Base-by-base conservation (phyloP, 2,888 invertebrate genomes). In the Cheilosia pagana region DNA sequence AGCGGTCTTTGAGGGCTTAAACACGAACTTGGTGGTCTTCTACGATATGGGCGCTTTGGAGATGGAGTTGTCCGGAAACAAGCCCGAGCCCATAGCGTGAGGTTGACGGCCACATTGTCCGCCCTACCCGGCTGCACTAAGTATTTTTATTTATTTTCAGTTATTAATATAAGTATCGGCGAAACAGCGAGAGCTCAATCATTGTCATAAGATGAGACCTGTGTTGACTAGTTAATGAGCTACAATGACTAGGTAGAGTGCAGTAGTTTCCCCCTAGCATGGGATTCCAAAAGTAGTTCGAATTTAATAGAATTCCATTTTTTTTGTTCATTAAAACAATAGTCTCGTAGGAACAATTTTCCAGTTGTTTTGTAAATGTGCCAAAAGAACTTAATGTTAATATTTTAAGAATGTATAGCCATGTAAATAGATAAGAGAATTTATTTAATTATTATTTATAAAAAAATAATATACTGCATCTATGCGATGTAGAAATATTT, bases 1-100 rank as follows among this genome's bases (percentile, higher is more conserved):
- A 89, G 94, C 95, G 50, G 95, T 96, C 39, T 96, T 97, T 89
- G 96, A 96, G 91, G 96, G 96, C 16, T 93, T 96, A 5, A 94
- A 94, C 88, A 95, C 94, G 88, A 95, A 95, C 90, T 95, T 96
- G 90, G 93, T 94, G 62, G 95, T 96, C 53, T 96, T 95, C 91
- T 96, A 96, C 91, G 95, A 95, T 88, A 94, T 95, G 89, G 94
- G 94, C 81, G 94, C 95, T 83, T 93, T 96, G 72, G 96, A 96
- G 89, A 93, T 94, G 62, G 93, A 96, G 87, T 92, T 96, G 39
- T 88, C 88, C 4, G 90, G 90, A 35, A 91, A 91, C 87, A 74
- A 48, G 57, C 63, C 43, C 57, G 65, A 86, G 41, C 28, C 57
- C 23, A 31, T 67, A 31, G 31, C 72, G 62, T 72, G 25, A 72